Base-by-base conservation (phyloP, 2,797 vertebrate genomes). In the Lagorchestes hirsutus region DNA sequence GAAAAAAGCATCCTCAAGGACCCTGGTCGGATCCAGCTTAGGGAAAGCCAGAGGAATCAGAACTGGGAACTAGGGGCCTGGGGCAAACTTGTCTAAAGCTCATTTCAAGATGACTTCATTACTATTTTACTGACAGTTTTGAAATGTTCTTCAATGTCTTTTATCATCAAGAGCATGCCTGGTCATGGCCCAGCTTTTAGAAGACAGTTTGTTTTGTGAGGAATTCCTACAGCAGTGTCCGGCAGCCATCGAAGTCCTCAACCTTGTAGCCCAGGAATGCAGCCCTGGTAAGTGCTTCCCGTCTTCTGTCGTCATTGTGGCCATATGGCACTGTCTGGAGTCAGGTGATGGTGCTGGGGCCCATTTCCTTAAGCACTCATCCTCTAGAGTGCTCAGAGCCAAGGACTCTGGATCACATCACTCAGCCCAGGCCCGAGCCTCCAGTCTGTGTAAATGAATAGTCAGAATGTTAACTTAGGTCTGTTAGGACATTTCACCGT, bases 211-310 rank as follows among this genome's bases (percentile, higher is more conserved):
- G 14, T 99, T 99, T 98, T 99, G 99, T 99, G 99, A 99, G 98
- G 99, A 99, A 98, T 99, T 99, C 98, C 99, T 99, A 98, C 99
- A 99, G 97, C 99, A 99, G 97, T 99, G 99, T 97, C 99, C 99
- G 87, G 99, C 99, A 93, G 99, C 99, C 91, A 99, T 99, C 67
- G 99, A 99, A 98, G 99, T 99, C 96, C 99, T 99, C 29, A 99
- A 99, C 98, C 98, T 99, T 22, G 99, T 99, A 46, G 99, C 99
- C 0, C 99, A 99, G 98, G 99, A 99, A 96, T 99, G 99, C 98
- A 99, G 99, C 97, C 99, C 99, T 74, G 99, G 99, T 99, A 98
- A 98, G 99, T 98, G 29, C 87, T 95, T 90, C 46, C 0, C n/a
- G 3, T 5, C 3, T 91, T 95, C 55, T 13, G 55, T 57, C 6